Percentiles rank a stretch among this genome's conserved stretches.
Evolutionary conservation across 2,888 invertebrate genomes (phyloP).

Genomic region (Anthoptus insignis): DNA sequence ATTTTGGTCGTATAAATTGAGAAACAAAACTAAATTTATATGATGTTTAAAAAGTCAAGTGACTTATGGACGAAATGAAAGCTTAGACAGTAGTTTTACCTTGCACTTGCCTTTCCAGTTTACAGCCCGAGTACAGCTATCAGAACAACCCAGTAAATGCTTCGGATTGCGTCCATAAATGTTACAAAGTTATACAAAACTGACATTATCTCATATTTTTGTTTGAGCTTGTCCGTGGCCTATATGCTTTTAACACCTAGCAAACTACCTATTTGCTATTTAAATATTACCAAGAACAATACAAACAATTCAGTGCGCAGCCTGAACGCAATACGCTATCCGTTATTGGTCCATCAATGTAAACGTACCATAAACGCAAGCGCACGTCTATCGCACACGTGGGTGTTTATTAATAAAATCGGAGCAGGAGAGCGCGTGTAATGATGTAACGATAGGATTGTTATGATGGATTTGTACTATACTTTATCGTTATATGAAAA

Average conservation of each 20-base stretch:
- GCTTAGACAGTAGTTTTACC: no score
- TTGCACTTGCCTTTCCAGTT: no score
- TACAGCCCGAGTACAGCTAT: no score
- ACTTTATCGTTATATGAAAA: slow-evolving; percentile 35
- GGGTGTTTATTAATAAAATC: slow-evolving; percentile 76
- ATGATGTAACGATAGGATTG: slow-evolving; percentile 65
- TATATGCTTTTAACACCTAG: not conserved
- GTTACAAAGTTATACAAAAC: no score
- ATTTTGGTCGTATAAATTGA: slow-evolving; percentile 34
- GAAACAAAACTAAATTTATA: no score
- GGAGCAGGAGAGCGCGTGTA: slow-evolving; percentile 75
- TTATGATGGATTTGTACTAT: slow-evolving; percentile 51
- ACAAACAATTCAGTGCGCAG: not conserved
- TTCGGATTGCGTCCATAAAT: no score
- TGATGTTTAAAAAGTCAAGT: no score
- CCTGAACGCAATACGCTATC: not conserved
- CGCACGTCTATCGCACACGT: slow-evolving; percentile 72
- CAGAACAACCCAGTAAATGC: no score
- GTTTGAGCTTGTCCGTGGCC: not conserved
- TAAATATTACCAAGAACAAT: not conserved
- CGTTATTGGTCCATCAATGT: not conserved
- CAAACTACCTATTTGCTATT: not conserved
- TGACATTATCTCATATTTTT: no score
- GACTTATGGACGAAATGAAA: no score
- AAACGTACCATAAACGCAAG: slow-evolving; percentile 29